phyloP scores from a whole-genome alignment of 2,888 invertebrate species.

The Hirtodrosophila histrioides region DNA sequence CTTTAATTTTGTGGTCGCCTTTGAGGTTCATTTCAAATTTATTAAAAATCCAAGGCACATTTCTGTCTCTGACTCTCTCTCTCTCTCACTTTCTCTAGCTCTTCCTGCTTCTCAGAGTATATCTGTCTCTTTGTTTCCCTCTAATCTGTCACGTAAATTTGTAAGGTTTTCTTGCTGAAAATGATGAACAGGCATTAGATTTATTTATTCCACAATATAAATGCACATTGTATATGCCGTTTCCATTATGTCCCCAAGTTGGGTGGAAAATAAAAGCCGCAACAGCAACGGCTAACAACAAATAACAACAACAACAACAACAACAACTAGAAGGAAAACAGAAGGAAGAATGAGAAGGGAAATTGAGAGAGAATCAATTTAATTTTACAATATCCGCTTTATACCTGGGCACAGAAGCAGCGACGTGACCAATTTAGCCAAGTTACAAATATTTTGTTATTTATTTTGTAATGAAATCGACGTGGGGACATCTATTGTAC shows the following conservation, averaged over 20 bases:
- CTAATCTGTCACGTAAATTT: constrained; percentile 78
- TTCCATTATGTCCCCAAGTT: constrained; percentile 59
- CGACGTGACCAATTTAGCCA: constrained; percentile 75
- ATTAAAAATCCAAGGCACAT: constrained; percentile 54
- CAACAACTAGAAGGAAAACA: constrained; percentile 22
- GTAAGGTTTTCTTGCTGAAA: constrained; percentile 70
- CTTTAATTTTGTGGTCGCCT: constrained; percentile 38
- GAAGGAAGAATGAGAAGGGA: constrained; percentile 23
- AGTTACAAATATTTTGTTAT: constrained; percentile 75
- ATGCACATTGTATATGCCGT: constrained; percentile 60
- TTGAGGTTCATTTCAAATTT: constrained; percentile 69
- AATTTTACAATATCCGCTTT: constrained; percentile 79
- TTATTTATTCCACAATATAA: constrained; percentile 72
- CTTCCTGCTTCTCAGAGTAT: constrained; percentile 1
- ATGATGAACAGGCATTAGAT: constrained; percentile 73
- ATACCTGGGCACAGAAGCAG: constrained; percentile 54
- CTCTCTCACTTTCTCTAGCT: constrained; percentile 4
- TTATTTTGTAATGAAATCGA: constrained; percentile 69
- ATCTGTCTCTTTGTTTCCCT: constrained; percentile 21
- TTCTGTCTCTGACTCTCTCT: constrained; percentile 3
- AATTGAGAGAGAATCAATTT: constrained; percentile 70
- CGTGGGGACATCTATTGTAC: constrained; percentile 36
- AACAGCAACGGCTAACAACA: constrained; percentile 17
- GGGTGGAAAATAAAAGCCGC: constrained; percentile 54
- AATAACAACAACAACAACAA: constrained; percentile 9